A percentile compares a stretch with the other conserved stretches of the same genome.
phyloP scores from a whole-genome alignment of 2,113 vertebrate species.

The Anhinga anhinga region DNA sequence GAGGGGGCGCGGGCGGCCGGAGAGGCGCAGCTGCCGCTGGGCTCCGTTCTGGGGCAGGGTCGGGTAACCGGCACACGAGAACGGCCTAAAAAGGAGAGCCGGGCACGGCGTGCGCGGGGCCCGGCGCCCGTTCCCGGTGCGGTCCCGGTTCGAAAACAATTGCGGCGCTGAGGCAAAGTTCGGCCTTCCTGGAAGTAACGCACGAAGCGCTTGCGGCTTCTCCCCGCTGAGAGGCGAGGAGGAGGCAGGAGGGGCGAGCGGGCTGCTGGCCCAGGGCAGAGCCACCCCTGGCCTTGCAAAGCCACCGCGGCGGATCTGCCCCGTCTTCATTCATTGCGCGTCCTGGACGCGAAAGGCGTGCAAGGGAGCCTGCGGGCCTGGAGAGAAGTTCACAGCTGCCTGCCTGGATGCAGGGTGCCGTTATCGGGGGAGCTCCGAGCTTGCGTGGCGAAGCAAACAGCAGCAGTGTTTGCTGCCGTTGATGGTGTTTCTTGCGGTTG shows the following conservation, averaged over 20 bases:
- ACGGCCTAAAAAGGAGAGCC: background rate
- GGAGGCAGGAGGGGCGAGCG: background rate
- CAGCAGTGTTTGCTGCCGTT: rapidly evolving
- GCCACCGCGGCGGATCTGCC: rapidly evolving
- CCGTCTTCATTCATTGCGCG: rapidly evolving
- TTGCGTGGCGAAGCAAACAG: rapidly evolving
- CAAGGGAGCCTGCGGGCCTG: rapidly evolving
- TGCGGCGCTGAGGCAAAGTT: rapidly evolving
- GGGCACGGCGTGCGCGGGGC: background rate
- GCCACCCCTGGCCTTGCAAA: rapidly evolving
- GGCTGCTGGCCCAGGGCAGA: rapidly evolving
- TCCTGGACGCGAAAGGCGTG: rapidly evolving
- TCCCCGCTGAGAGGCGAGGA: background rate
- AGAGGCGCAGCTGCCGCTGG: background rate
- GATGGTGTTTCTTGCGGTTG: rapidly evolving
- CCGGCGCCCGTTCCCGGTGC: too few relatives aligned
- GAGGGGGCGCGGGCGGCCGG: background rate
- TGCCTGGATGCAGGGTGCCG: rapidly evolving
- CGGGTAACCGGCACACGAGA: background rate
- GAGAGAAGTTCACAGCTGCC: rapidly evolving
- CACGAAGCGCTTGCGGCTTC: rapidly evolving
- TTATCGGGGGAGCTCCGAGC: rapidly evolving
- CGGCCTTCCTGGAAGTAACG: rapidly evolving
- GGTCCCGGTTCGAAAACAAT: too few relatives aligned
- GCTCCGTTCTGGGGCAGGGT: background rate